Evolutionary conservation across 2,797 vertebrate genomes (phyloP), one percentile per base, ranked within the genome.

Genomic region (Hippocampus kuda): DNA sequence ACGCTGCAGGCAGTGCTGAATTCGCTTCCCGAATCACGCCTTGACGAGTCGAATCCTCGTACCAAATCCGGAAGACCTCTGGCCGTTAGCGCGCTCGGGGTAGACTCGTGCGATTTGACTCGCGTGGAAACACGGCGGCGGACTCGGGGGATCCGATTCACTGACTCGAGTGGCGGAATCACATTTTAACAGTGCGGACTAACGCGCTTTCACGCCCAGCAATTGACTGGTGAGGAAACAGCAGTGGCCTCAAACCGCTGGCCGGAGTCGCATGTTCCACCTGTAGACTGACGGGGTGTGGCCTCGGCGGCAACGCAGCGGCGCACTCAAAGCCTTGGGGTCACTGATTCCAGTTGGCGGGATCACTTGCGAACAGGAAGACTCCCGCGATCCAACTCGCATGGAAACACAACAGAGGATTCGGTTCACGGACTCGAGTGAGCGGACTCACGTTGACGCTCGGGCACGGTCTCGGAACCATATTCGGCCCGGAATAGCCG

Each of bases 1-100:
- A 41, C 7, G 82, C 86, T 73, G 24, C 75, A 78, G 83, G 85
- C 81, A 34, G 68, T 51, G 24, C 42, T 60, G 73, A 61, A 34
- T 22, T 38, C 30, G 18, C 30, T 61, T 61, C 27, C 59, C 18
- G 59, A 61, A 61, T 61, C 30, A 3, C 27, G 8, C 34, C 15
- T 61, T 38, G 59, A 20, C 20, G 27, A 61, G 34, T 38, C 30
- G 7, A 30, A 60, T 18, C 27, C 27, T 20, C 4, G 2, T 61
- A 10, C 16, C 20, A 30, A 61, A 38, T 61, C 59, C 0, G 16
- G 27, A 60, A 60, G 34, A 38, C 34, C 34, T 38, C 34, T 7
- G 34, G 38, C 18, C 34, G 7, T 34, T 20, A 60, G 27, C 16
- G 27, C 57, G 24, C 16, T 60, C 8, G 24, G 56, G 24, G 56